Conservation (phyloP, 1,140 invertebrate genomes). For the Pachypsylla venusta region DNA sequence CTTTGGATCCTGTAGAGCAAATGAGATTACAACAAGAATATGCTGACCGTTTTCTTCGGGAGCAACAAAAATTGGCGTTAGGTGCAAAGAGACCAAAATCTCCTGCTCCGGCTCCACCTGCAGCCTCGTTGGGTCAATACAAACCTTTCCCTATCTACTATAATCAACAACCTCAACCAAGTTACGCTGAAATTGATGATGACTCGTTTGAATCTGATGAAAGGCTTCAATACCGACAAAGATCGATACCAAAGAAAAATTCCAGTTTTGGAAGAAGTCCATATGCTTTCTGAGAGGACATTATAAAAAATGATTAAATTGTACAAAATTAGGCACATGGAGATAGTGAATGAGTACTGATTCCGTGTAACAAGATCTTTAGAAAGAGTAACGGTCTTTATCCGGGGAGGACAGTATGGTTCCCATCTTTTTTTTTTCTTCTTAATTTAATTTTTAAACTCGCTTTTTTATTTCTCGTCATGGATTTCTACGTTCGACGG, state of each 20-base stretch:
- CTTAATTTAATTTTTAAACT: too few relatives aligned
- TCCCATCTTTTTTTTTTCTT: too few relatives aligned
- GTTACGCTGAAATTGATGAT: neutral
- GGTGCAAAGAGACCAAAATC: neutral
- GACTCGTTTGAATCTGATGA: neutral
- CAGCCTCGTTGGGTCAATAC: neutral
- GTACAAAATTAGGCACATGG: too few relatives aligned
- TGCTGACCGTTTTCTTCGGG: neutral
- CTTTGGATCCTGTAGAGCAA: neutral
- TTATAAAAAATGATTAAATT: too few relatives aligned
- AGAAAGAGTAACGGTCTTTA: too few relatives aligned
- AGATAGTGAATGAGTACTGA: too few relatives aligned
- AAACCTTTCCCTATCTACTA: conserved; percentile 1
- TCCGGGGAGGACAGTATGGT: too few relatives aligned
- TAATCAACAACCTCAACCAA: neutral
- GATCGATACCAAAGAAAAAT: neutral
- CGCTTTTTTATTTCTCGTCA: too few relatives aligned
- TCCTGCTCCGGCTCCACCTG: neutral
- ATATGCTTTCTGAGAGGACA: too few relatives aligned
- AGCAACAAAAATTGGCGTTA: neutral
- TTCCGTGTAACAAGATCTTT: too few relatives aligned
- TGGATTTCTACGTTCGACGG: too few relatives aligned
- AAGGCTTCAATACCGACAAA: neutral
- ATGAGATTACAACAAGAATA: neutral
- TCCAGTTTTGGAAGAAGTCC: neutral